Conservation (phyloP, 2,113 vertebrate species). For the Rhinolophus sinicus region DNA sequence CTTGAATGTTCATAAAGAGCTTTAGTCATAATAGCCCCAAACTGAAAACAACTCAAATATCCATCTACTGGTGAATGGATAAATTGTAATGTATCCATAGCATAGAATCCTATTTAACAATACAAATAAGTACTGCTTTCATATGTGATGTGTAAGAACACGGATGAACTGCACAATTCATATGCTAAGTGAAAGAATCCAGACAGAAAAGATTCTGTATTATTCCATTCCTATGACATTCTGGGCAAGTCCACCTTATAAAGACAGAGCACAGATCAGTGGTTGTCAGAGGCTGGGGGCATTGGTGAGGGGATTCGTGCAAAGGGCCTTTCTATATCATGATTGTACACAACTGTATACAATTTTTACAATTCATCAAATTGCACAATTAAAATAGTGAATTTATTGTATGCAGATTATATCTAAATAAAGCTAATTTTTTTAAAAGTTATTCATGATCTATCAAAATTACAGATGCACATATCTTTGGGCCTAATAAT, state of each 20-base stretch:
- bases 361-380: neutral
- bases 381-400: neutral
- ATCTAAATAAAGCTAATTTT: neutral
- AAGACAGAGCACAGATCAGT: neutral
- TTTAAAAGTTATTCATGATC: neutral
- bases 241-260: neutral
- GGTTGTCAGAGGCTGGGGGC: too few relatives aligned
- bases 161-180: neutral
- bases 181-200: neutral
- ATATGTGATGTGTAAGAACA: neutral
- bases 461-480: neutral
- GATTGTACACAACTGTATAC: neutral
- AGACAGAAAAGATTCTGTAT: neutral
- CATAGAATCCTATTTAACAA: neutral
- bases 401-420: neutral
- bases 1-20: too few relatives aligned
- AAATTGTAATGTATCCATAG: neutral
- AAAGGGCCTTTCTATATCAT: neutral
- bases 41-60: too few relatives aligned
- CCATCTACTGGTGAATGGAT: neutral
- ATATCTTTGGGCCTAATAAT: neutral
- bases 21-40: too few relatives aligned
- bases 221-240: neutral
- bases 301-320: neutral
- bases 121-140: neutral